A percentile compares a stretch with the other conserved stretches of the same genome.
Conservation (phyloP, 2,888 invertebrate genomes). For the Nomada hirtipes region DNA sequence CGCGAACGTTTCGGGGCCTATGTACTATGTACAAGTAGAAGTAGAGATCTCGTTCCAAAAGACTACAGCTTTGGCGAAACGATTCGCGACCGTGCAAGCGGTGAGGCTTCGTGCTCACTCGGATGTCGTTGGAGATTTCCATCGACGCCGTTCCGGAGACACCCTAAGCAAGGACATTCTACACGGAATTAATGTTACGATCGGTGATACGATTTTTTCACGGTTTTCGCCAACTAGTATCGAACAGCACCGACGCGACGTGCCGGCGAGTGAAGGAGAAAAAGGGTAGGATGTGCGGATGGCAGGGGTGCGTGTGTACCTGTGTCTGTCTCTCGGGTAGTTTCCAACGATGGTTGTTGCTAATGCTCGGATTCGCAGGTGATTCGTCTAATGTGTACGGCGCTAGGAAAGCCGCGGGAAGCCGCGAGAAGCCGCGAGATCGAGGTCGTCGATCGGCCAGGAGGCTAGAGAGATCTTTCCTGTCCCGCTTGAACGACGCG, state of each 20-base stretch:
- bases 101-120: not conserved
- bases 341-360: too few species aligned
- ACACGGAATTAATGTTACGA: constrained; percentile 6
- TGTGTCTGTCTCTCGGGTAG: too few species aligned
- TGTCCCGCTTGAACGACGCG: too few species aligned
- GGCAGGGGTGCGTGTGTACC: not conserved
- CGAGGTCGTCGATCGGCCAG: too few species aligned
- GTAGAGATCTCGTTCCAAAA: not conserved
- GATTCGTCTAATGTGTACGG: too few species aligned
- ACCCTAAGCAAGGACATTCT: constrained; percentile 3
- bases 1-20: constrained; percentile 44
- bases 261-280: not conserved
- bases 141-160: not conserved
- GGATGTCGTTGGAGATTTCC: not conserved
- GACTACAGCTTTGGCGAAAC: constrained; percentile 13
- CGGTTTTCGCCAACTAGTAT: too few species aligned
- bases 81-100: constrained; percentile 19
- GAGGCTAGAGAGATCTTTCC: too few species aligned
- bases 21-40: constrained; percentile 29
- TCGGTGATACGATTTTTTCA: too few species aligned
- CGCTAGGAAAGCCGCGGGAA: too few species aligned
- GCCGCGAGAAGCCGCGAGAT: too few species aligned
- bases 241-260: too few species aligned
- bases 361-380: too few species aligned
- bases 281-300: not conserved